phyloP scores from a whole-genome alignment of 30 jellyfish, hydroid and myxozoan genomes.

The Hydractinia echinata region DNA sequence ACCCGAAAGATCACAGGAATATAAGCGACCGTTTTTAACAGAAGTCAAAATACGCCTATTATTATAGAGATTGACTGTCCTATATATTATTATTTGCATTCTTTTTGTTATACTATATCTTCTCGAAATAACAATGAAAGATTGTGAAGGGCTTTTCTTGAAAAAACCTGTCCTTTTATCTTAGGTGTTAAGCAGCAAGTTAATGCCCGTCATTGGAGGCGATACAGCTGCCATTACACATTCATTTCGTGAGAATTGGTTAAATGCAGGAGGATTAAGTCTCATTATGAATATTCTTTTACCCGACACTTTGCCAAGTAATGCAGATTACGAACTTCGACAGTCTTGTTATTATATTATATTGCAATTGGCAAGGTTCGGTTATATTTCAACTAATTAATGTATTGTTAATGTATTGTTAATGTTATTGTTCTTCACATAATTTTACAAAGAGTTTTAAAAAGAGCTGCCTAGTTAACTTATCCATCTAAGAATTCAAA shows the following conservation, averaged over 20 bases:
- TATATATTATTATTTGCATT: too few relatives aligned
- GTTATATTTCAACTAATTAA: neutral
- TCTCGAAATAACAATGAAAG: too few relatives aligned
- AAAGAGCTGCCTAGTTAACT: neutral
- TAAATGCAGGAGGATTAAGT: slow-evolving; percentile 93
- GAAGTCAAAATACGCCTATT: too few relatives aligned
- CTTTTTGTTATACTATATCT: too few relatives aligned
- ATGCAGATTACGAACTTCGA: slow-evolving; percentile 84
- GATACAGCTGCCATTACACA: slow-evolving; percentile 50
- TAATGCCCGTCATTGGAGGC: slow-evolving; percentile 69
- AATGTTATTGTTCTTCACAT: neutral
- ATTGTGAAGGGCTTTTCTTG: too few relatives aligned
- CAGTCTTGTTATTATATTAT: slow-evolving; percentile 90
- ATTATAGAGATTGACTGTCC: too few relatives aligned
- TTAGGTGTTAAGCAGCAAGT: slow-evolving; percentile 89
- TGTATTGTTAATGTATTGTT: neutral
- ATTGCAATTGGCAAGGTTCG: slow-evolving; percentile 88
- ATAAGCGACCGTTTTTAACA: too few relatives aligned
- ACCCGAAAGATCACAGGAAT: too few relatives aligned
- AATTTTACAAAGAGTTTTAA: neutral
- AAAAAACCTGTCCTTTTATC: too few relatives aligned
- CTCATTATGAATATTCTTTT: slow-evolving; percentile 63
- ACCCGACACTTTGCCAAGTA: slow-evolving; percentile 82
- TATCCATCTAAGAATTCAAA: neutral
- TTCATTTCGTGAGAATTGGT: slow-evolving; percentile 74